Evolutionary conservation across 2,888 invertebrate genomes (phyloP).

Genomic region (Agriotes lineatus): DNA sequence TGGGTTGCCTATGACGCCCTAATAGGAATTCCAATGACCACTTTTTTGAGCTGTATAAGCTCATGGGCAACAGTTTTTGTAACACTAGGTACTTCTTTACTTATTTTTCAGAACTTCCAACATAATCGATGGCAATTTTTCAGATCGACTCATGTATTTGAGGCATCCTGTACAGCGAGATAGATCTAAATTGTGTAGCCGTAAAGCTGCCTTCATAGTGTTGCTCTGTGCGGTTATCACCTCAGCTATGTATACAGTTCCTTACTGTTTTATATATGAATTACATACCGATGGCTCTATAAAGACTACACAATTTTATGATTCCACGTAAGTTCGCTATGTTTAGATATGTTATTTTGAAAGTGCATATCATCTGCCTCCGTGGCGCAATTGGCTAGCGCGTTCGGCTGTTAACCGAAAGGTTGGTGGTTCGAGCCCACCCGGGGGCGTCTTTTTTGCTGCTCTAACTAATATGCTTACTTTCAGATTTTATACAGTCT

Average conservation of each 20-base stretch:
- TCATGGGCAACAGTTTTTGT: conserved; percentile 39
- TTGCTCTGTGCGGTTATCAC: neutral
- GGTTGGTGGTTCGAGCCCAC: conserved; percentile 99
- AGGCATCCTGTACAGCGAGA: conserved; percentile 2
- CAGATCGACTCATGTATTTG: conserved; percentile 35
- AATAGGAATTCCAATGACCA: conserved; percentile 31
- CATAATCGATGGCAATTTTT: neutral
- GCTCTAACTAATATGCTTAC: neutral
- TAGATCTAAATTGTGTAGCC: conserved; percentile 31
- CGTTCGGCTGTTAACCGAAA: conserved; percentile 99
- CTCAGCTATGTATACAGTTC: conserved; percentile 20
- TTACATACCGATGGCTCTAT: conserved; percentile 1
- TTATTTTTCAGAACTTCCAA: neutral
- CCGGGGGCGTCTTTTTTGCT: conserved; percentile 82
- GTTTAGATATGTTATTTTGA: neutral
- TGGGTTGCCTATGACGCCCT: conserved; percentile 12
- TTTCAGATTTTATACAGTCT: conserved; percentile 51
- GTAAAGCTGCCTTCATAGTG: conserved; percentile 16
- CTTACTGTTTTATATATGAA: conserved; percentile 34
- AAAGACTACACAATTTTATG: conserved; percentile 19
- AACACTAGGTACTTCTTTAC: conserved; percentile 39
- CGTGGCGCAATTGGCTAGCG: conserved; percentile 97
- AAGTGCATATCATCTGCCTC: conserved; percentile 66
- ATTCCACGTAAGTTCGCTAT: conserved; percentile 25
- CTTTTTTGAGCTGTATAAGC: conserved; percentile 37